Conservation (phyloP, 2,888 invertebrate species). For the Acanthococcus lagerstroemiae region DNA sequence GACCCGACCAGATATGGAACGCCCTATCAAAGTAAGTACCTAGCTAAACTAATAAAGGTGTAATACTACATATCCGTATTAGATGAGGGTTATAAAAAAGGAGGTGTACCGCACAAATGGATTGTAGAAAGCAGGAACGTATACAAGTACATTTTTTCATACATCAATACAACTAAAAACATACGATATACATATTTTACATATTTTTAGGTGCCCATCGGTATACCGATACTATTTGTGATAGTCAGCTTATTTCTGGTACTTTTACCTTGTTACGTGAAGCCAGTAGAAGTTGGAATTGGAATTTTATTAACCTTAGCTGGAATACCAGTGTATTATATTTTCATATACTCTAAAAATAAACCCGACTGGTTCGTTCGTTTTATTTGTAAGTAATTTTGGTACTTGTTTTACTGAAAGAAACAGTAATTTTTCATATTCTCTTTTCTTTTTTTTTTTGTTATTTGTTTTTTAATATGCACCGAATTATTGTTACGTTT, state of each 20-base stretch:
- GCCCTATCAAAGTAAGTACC: slow-evolving; percentile 79
- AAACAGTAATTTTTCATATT: slow-evolving; percentile 31
- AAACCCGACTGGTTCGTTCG: slow-evolving; percentile 53
- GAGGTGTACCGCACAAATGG: too few species aligned
- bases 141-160: neutral
- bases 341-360: slow-evolving; percentile 56
- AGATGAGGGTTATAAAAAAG: neutral
- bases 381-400: slow-evolving; percentile 55
- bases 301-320: slow-evolving; percentile 68
- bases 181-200: neutral
- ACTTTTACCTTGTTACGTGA: slow-evolving; percentile 65
- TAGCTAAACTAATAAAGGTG: too few species aligned
- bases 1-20: slow-evolving; percentile 61
- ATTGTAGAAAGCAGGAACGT: too few species aligned
- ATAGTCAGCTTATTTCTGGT: slow-evolving; percentile 65
- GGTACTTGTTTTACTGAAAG: neutral
- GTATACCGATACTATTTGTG: slow-evolving; percentile 69
- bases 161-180: neutral
- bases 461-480: too few species aligned
- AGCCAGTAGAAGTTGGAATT: slow-evolving; percentile 67
- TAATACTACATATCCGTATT: neutral
- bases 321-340: slow-evolving; percentile 71
- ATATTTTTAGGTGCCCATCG: slow-evolving; percentile 52
- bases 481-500: too few species aligned
- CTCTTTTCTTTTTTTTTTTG: too few species aligned